Base-by-base conservation (phyloP, 2,888 invertebrate genomes). In the Salpingus planirostris region DNA sequence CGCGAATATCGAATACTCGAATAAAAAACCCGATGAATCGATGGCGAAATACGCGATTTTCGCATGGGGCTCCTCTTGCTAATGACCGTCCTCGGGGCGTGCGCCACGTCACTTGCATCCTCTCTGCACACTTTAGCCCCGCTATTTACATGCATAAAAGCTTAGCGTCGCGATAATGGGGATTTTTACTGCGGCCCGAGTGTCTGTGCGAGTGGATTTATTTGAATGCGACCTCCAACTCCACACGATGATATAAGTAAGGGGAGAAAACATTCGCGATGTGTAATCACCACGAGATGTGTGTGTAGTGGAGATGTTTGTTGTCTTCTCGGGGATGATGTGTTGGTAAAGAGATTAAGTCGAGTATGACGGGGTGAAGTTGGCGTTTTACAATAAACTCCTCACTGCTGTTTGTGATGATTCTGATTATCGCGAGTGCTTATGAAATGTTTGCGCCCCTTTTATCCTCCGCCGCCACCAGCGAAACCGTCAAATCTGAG, bases 321-420 rank as follows among this genome's bases (percentile, higher is more conserved):
- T 59, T 59, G 55, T 58, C 57, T 59, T 57, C 55, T 56, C n/a
- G n/a, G n/a, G n/a, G n/a, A 56, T 55, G 60, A 55, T 53, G 55
- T 53, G 54, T 52, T 50, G 44, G 51, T 50, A 53, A 55, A 52
- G 53, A 50, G 54, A 54, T 53, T 54, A 55, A 48, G 49, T 47
- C 44, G 45, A 47, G n/a, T n/a, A n/a, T n/a, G n/a, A n/a, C n/a
- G n/a, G n/a, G n/a, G n/a, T 44, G 34, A 34, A 33, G 27, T 15
- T 14, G 32, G 24, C 27, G 26, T 34, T 34, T 34, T 29, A 34
- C 34, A 25, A 34, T n/a, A n/a, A n/a, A n/a, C 30, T 34, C 46
- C 48, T 28, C 27, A 27, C 36, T 40, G n/a, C 36, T 49, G 45
- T 49, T 49, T 46, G 49, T 43, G 49, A n/a, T n/a, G n/a, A 49